Base-by-base conservation (phyloP, 2,797 vertebrate species). In the Staurois parvus region DNA sequence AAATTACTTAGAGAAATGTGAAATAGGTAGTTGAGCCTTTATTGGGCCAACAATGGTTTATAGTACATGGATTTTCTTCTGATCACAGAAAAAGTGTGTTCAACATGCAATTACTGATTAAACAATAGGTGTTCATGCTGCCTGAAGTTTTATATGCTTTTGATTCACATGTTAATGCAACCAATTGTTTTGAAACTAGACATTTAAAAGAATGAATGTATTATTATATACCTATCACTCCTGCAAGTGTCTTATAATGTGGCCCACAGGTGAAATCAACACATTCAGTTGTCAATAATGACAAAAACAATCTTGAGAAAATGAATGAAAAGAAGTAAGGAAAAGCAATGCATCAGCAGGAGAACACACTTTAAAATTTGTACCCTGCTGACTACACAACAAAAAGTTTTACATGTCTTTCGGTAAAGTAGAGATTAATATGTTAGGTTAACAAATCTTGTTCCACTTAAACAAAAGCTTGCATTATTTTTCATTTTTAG, bases 1-100 rank as follows among this genome's bases (percentile, higher is more conserved):
- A 88, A 92, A 92, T 91, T 89, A 88, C 86, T 90, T 88, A 74
- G 76, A 66, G 69, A 34, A 85, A 59, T 56, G 67, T n/a, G 79
- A 74, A 85, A 79, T 64, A 79, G 68, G 66, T 70, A 62, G 66
- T 40, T 78, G 59, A 73, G 42, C 68, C 73, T 85, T 67, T 85
- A 79, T 79, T 85, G 84, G 68, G 19, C 76, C 84, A 85, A 85
- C 84, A 85, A 79, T 85, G 64, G 56, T 79, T 34, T 84, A 56
- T 64, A 74, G 59, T 85, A 11, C 37, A 67, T 24, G 74, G 40
- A 72, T 67, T 79, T 85, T 26, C 28, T 59, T 84, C 32, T 79
- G 67, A 78, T 72, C 75, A 72, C 56, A 30, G 40, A 52, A 77
- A 72, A 84, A 62, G n/a, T 45, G 59, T 30, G 40, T 72, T 34